A percentile compares a stretch with the other conserved stretches of the same genome.
These are phyloP conservation scores for Cephus cinctus DNA, from an alignment of 1,140 invertebrate species.

Conservation along the genomic window DNA sequence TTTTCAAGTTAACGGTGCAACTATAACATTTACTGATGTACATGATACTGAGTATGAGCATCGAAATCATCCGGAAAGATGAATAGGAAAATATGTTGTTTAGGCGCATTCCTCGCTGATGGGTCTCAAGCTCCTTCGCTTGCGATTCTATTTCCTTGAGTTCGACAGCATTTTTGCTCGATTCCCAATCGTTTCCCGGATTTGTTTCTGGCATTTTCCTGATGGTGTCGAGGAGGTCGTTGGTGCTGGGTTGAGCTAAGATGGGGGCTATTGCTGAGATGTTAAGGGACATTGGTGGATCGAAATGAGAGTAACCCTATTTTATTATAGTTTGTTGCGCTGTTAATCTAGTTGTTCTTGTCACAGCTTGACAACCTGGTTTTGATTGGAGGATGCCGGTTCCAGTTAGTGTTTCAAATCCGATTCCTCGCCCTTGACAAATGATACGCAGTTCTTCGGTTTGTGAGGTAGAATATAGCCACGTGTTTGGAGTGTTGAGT, in stretches of 20 bases:
- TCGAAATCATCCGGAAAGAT: background rate
- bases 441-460: background rate
- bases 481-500: background rate
- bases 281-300: background rate
- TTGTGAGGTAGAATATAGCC: background rate
- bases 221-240: background rate
- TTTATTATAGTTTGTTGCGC: background rate
- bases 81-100: background rate
- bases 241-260: background rate
- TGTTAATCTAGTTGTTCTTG: background rate
- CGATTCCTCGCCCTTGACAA: background rate
- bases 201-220: background rate
- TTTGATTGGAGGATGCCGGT: background rate
- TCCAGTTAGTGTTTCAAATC: background rate
- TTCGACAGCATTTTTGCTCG: background rate
- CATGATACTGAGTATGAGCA: background rate
- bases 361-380: background rate
- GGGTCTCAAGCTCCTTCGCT: background rate
- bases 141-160: background rate
- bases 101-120: background rate
- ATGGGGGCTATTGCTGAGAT: background rate
- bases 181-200: background rate
- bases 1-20: background rate
- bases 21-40: no score
- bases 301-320: background rate